These are phyloP conservation scores for Ophion ellenae DNA, from an alignment of 2,888 invertebrate genomes.

Conservation along the genomic window DNA sequence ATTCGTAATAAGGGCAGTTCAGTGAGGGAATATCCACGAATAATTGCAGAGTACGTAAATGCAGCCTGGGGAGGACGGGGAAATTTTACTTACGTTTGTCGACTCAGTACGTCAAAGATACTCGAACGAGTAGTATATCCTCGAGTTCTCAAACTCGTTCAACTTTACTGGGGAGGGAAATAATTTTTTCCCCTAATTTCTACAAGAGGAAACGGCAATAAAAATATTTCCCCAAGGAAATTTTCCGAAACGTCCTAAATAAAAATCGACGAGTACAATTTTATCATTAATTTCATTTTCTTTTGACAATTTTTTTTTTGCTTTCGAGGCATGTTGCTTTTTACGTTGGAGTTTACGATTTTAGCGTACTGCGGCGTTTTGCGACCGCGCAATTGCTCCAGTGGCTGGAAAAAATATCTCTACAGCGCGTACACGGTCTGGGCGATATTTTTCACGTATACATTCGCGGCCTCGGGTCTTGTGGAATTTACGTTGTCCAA, in stretches of 20 bases:
- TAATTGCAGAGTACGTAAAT: too few relatives aligned
- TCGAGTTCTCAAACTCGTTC: neutral
- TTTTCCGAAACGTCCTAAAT: too few relatives aligned
- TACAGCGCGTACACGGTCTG: conserved; percentile 48
- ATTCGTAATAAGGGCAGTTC: neutral
- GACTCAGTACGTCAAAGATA: neutral
- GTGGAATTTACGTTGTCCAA: conserved; percentile 22
- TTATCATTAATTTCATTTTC: too few relatives aligned
- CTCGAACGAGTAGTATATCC: neutral
- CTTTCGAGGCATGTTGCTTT: neutral
- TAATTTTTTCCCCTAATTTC: neutral
- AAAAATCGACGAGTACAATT: too few relatives aligned
- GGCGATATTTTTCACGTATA: conserved; percentile 32
- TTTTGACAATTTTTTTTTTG: neutral
- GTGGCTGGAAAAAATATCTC: conserved; percentile 49
- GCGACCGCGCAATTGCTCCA: conserved; percentile 35
- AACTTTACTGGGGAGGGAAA: neutral
- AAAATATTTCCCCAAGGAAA: too few relatives aligned
- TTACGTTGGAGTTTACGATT: neutral
- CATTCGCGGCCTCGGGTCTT: conserved; percentile 29
- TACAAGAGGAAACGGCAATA: too few relatives aligned
- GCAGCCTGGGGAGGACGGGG: neutral
- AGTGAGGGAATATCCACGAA: neutral
- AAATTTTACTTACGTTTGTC: neutral
- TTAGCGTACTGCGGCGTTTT: conserved; percentile 38